Evolutionary conservation across 92 coral and sea anemone genomes (phyloP), one percentile per base, ranked within the genome.

Genomic region (Porites cylindrica): DNA sequence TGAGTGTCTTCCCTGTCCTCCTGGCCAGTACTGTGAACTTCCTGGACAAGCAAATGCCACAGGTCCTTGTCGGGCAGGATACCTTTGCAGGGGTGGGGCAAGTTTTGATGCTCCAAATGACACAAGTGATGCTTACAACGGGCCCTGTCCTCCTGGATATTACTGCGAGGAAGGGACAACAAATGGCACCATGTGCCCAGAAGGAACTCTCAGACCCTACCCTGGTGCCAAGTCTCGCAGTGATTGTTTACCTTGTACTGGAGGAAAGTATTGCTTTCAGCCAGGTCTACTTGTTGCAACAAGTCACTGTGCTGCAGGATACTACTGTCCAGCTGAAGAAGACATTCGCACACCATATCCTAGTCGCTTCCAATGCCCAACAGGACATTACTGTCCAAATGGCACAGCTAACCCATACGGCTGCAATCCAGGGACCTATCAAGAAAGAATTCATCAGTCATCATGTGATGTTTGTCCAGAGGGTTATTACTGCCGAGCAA

Each of bases 361-460:
- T 59, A 66, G 93, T 19, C 86, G 68, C n/a, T 92, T 93, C 79
- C 78, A 82, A 63, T 97, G 99, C 52, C 99, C 99, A 16, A 86
- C 51, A 64, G 99, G 99, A 0, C 91, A 88, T 70, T 90, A 78
- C 78, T 97, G 99, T 74, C 85, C 85, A 4, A 90, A 88, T 77
- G 99, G 99, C 16, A 95, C 98, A 8, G 90, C 95, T 7, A 93
- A 97, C 73, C 99, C 99, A 3, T 81, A 64, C 29, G 93, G 99
- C 32, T 97, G 99, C 76, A 66, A 58, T 19, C 99, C 98, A 10
- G 99, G 99, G 12, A 70, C 89, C n/a, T 97, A 95, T 81, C 99
- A 97, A 78, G 93, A 93, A 13, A 92, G 93, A 52, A 18, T 18
- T 9, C 86, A 89, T 32, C 87, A 89, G 70, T 84, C 75, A 9